Conservation (phyloP, 2,797 vertebrate species). For the Alexandromys oeconomus region DNA sequence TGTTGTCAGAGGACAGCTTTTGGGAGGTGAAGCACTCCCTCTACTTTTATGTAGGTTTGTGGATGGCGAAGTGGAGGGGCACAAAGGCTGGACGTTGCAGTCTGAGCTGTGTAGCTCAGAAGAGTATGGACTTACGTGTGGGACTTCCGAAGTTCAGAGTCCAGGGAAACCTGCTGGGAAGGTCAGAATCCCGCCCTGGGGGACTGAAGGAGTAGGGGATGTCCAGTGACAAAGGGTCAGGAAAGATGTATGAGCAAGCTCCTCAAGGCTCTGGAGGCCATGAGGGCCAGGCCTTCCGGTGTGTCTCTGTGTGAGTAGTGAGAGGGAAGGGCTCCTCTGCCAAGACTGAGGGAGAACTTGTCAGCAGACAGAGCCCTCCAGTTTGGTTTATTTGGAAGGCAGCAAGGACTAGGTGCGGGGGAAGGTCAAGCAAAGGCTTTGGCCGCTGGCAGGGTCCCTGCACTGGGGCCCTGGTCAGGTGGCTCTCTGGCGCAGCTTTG, state of each 20-base stretch:
- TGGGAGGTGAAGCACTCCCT: background rate
- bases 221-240: background rate
- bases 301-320: background rate
- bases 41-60: background rate
- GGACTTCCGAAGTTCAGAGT: background rate
- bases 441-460: background rate
- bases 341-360: background rate
- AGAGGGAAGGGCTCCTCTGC: background rate
- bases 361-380: background rate
- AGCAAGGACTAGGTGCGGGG: background rate
- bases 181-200: background rate
- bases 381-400: background rate
- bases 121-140: background rate
- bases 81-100: background rate
- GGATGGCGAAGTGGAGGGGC: background rate
- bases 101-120: background rate
- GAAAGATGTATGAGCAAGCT: background rate
- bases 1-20: background rate
- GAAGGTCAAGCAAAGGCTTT: background rate
- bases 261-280: background rate
- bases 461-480: fast-evolving
- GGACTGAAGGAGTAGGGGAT: background rate
- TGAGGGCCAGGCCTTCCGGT: background rate
- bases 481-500: background rate
- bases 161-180: background rate